Percentiles rank a stretch among this genome's conserved stretches.
Evolutionary conservation across 2,888 invertebrate genomes (phyloP).

Genomic region (Julus scandinavius): DNA sequence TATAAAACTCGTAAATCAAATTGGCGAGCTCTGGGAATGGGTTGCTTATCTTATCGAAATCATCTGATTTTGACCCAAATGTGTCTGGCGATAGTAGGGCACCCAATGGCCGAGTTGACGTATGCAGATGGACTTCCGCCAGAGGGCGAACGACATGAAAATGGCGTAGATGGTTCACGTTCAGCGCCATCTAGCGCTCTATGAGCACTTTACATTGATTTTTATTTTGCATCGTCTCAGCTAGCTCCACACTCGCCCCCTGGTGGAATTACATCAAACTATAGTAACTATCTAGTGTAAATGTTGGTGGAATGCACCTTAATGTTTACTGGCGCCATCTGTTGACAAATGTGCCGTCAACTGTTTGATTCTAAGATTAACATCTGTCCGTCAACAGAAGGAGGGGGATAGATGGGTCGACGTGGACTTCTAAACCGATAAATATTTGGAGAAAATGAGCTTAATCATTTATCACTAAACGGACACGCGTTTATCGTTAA

Average conservation of each 20-base stretch:
- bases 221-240: no score
- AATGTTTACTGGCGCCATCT: not conserved
- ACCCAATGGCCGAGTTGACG: not conserved
- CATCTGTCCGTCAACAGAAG: not conserved
- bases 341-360: not conserved
- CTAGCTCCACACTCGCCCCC: no score
- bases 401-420: no score
- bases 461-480: not conserved
- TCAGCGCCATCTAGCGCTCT: no score
- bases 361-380: not conserved
- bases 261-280: no score
- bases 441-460: not conserved
- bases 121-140: not conserved
- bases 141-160: no score
- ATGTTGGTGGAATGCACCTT: not conserved
- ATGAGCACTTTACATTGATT: no score
- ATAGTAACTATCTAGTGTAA: no score
- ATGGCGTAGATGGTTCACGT: no score
- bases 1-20: slow-evolving; percentile 33
- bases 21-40: not conserved
- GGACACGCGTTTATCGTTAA: not conserved
- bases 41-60: slow-evolving; percentile 1
- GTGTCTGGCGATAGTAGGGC: not conserved
- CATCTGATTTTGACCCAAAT: slow-evolving; percentile 18
- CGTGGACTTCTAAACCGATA: not conserved